These are phyloP conservation scores for Botia almorhae DNA, from an alignment of 2,797 vertebrate genomes.

Conservation along the genomic window DNA sequence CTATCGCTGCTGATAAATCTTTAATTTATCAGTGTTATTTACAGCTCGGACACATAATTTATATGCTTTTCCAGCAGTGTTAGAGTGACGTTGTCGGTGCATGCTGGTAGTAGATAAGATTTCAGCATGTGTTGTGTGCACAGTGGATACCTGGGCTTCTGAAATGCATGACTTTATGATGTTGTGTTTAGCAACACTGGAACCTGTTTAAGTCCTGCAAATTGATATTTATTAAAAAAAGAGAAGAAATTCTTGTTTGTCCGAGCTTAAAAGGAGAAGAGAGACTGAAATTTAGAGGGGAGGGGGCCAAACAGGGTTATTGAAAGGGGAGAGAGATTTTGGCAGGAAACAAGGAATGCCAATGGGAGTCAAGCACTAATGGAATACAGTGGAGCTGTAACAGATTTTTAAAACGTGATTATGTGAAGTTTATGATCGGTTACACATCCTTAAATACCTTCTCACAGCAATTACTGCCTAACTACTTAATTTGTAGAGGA, in stretches of 20 bases:
- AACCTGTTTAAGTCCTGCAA: slow-evolving; percentile 70
- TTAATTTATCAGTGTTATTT: slow-evolving; percentile 1
- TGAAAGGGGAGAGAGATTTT: slow-evolving; percentile 39
- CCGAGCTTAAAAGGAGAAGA: slow-evolving; percentile 65
- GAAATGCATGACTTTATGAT: slow-evolving; percentile 50
- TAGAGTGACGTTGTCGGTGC: not conserved
- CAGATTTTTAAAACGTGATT: slow-evolving; percentile 9
- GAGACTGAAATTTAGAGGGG: slow-evolving; percentile 49
- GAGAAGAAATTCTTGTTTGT: slow-evolving; percentile 73
- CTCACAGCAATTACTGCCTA: not conserved
- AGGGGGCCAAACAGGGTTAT: slow-evolving; percentile 12
- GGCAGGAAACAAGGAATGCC: slow-evolving; percentile 47
- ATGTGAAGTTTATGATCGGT: not conserved
- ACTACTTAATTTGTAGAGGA: slow-evolving; percentile 8
- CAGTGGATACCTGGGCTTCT: slow-evolving; percentile 29
- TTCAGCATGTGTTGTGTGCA: slow-evolving; percentile 26
- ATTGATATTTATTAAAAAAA: slow-evolving; percentile 64
- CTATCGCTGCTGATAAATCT: slow-evolving; percentile 1
- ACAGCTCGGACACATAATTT: not conserved
- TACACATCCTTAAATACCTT: not conserved
- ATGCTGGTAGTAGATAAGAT: not conserved
- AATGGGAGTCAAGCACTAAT: slow-evolving; percentile 42
- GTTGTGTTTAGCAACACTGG: slow-evolving; percentile 66
- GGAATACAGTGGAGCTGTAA: slow-evolving; percentile 7
- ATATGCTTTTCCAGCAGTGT: not conserved